phyloP scores from a whole-genome alignment of 2,888 invertebrate species.

The Myopa testacea region DNA sequence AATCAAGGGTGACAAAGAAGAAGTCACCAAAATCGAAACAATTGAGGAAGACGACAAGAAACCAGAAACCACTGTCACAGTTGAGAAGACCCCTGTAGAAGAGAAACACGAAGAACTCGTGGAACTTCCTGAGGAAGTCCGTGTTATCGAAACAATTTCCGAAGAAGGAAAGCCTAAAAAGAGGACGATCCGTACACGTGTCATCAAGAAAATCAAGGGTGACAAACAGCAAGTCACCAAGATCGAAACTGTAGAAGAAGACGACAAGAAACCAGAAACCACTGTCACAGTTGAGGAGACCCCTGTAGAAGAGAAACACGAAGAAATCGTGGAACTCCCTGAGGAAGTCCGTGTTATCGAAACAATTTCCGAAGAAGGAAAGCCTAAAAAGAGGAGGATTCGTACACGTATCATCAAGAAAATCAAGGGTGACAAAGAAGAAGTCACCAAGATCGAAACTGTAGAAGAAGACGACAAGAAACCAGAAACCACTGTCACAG shows the following conservation, averaged over 20 bases:
- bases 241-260: conserved; percentile 22
- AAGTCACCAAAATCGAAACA: conserved; percentile 14
- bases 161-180: conserved; percentile 20
- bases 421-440: conserved; percentile 15
- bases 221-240: conserved; percentile 19
- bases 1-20: conserved; percentile 8
- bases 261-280: conserved; percentile 21
- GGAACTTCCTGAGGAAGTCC: conserved; percentile 17
- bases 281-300: conserved; percentile 13
- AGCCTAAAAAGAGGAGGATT: conserved; percentile 2
- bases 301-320: background rate
- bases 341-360: conserved; percentile 20
- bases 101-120: background rate
- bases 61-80: conserved; percentile 20
- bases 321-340: background rate
- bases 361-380: conserved; percentile 13
- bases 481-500: conserved; percentile 25
- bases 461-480: conserved; percentile 25
- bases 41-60: conserved; percentile 16
- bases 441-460: conserved; percentile 20
- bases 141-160: conserved; percentile 7
- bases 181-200: conserved; percentile 12
- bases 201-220: conserved; percentile 17
- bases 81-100: conserved; percentile 7
- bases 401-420: conserved; percentile 16